These are phyloP conservation scores for Eucera pruinosa DNA, from an alignment of 2,888 invertebrate species.

Conservation along the genomic window DNA sequence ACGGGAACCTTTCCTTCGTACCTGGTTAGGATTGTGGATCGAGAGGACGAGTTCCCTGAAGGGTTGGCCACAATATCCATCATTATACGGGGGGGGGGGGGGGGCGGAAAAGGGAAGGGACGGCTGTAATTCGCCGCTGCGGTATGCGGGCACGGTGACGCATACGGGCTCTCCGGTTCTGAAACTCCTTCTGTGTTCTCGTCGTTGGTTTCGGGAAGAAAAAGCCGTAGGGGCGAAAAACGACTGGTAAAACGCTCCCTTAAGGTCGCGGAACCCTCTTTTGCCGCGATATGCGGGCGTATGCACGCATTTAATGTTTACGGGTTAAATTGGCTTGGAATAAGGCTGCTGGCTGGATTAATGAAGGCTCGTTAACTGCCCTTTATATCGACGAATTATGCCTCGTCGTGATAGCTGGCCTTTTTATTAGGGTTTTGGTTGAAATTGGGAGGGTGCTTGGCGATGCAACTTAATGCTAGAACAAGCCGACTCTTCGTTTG, in stretches of 20 bases:
- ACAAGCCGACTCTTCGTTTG: too few species aligned
- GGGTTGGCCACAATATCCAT: constrained; percentile 64
- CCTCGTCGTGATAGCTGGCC: neutral
- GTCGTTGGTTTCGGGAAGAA: constrained; percentile 23
- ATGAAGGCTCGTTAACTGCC: constrained; percentile 19
- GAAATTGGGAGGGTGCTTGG: neutral
- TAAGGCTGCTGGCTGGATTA: constrained; percentile 3
- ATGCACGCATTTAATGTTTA: constrained; percentile 27
- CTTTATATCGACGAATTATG: constrained; percentile 16
- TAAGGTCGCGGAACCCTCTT: neutral
- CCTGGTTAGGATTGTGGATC: constrained; percentile 37
- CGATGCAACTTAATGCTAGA: too few species aligned
- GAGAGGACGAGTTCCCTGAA: constrained; percentile 33
- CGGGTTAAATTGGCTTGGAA: constrained; percentile 7
- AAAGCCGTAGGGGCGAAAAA: constrained; percentile 21
- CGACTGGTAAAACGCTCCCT: constrained; percentile 31
- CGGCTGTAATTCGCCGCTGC: constrained; percentile 60
- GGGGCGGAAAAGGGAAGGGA: constrained; percentile 29
- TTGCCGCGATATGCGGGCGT: constrained; percentile 31
- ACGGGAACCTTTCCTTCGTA: constrained; percentile 42
- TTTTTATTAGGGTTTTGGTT: neutral
- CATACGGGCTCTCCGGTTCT: constrained; percentile 43
- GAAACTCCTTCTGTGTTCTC: constrained; percentile 8
- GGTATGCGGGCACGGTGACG: constrained; percentile 63
- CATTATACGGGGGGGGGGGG: constrained; percentile 47